Percentiles rank a stretch among this genome's conserved stretches.
Evolutionary conservation across 2,888 invertebrate genomes (phyloP).

Genomic region (Syrista parreyssii): DNA sequence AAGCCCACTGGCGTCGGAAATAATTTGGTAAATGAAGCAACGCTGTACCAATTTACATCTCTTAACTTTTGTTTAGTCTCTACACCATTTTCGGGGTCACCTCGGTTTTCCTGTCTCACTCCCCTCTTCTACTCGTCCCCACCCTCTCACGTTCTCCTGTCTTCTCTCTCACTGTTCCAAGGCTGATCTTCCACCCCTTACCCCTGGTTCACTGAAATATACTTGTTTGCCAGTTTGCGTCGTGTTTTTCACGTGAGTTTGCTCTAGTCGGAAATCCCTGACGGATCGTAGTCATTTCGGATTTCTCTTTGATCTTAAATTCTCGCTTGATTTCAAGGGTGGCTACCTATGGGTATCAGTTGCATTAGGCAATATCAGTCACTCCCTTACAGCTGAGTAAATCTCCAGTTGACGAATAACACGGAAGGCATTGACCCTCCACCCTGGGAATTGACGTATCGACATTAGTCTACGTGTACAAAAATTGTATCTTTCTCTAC

Average conservation of each 20-base stretch:
- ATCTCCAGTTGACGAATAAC: neutral
- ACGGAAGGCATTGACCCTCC: too few species aligned
- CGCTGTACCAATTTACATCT: constrained; percentile 22
- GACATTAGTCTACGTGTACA: neutral
- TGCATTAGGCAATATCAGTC: neutral
- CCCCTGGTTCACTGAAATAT: constrained; percentile 31
- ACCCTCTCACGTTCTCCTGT: neutral
- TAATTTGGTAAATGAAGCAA: constrained; percentile 21
- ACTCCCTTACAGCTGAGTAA: neutral
- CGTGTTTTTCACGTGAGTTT: constrained; percentile 12
- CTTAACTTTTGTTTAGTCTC: constrained; percentile 17
- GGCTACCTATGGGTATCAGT: neutral
- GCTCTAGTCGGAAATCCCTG: neutral
- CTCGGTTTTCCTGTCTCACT: neutral
- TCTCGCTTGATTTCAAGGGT: neutral
- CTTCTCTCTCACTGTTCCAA: neutral
- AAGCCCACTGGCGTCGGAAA: constrained; percentile 6
- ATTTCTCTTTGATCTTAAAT: neutral
- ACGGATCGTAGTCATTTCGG: neutral
- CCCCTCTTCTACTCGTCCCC: neutral
- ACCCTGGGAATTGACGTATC: neutral
- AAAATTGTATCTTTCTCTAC: neutral
- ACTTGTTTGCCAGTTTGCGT: constrained; percentile 47
- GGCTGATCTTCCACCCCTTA: neutral
- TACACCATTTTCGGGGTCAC: neutral